Evolutionary conservation across 2,888 invertebrate species (phyloP), one percentile per base, ranked within the genome.

Genomic region (Creontiades dilutus): DNA sequence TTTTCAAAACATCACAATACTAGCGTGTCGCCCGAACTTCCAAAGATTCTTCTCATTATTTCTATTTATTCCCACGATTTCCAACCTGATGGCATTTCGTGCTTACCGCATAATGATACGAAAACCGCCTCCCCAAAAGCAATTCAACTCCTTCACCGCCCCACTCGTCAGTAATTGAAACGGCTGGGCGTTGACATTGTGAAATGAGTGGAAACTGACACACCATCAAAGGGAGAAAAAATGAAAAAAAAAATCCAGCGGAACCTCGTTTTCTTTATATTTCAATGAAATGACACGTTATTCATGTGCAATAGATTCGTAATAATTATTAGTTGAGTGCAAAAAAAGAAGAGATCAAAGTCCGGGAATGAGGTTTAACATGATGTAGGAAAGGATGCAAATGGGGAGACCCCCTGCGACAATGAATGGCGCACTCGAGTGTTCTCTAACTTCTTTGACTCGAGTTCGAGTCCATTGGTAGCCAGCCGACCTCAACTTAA

Each of bases 371-470:
- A 84, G 84, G 84, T 57, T 84, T 84, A 57, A 84, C 27, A 52
- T 84, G 28, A 57, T 37, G 84, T 46, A n/a, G n/a, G 57, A 1
- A 27, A 28, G 48, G 47, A 28, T 84, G 57, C 52, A 84, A 84
- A 84, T 47, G 84, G 84, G 52, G 27, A 16, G 47, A 13, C 81
- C 81, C 81, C 81, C 81, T 28, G 55, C 52, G 57, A 84, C 87
- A 75, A 87, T 87, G 87, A 87, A 87, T 87, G 87, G 87, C 78
- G 87, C 16, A 52, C 87, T 87, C 76, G 28, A 87, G 87, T 23
- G 87, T 23, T 16, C 87, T 87, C 48, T 23, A 75, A 75, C 68
- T 28, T 76, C 76, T 87, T 87, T 87, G 87, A 87, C 57, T 52
- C 61, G 28, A 76, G 57, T 76, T 87, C 76, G 52, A 46, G 48